Base-by-base conservation (phyloP, 2,113 vertebrate genomes). In the Sander vitreus region DNA sequence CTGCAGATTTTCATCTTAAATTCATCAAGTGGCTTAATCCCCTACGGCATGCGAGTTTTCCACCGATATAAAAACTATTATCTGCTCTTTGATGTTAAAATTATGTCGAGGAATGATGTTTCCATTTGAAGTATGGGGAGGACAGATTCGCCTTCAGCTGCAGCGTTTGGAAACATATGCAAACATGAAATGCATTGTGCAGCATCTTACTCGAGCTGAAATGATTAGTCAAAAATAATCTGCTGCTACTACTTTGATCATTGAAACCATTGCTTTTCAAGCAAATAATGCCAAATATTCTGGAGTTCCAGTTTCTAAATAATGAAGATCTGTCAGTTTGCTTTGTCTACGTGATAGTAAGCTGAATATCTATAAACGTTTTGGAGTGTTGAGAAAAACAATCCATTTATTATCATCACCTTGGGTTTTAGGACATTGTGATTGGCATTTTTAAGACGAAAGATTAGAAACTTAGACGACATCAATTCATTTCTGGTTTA, bases 21-120 rank as follows among this genome's bases (percentile, higher is more conserved):
- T 51, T 74, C 69, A 71, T 76, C 79, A 77, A 3, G 60, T 72
- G 81, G 48, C 47, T 84, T 64, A 60, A 76, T 45, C 25, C 18
- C 12, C 30, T 21, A n/a, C 9, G 21, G 78, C 36, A 51, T 68
- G 30, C 16, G 18, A 54, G 66, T 25, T 48, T 30, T 12, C 23
- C 5, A 21, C 25, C 11, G 19, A 53, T 14, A 10, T 19, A 4
- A 27, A 33, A 60, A 23, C 6, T 2, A 19, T 14, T 5, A 36
- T 2, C 33, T 19, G 21, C 36, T 39, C 7, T 25, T 62, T 53
- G 62, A 57, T 57, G 48, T 15, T 15, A 51, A 13, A 6, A 55
- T 39, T 11, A 39, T 51, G 10, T 39, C 15, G 19, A 39, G n/a
- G 5, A 67, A 25, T 18, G 19, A n/a, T 25, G 25, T 8, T 14